A percentile compares a stretch with the other conserved stretches of the same genome.
phyloP scores from a whole-genome alignment of 2,113 vertebrate genomes.

The Pagrus major region DNA sequence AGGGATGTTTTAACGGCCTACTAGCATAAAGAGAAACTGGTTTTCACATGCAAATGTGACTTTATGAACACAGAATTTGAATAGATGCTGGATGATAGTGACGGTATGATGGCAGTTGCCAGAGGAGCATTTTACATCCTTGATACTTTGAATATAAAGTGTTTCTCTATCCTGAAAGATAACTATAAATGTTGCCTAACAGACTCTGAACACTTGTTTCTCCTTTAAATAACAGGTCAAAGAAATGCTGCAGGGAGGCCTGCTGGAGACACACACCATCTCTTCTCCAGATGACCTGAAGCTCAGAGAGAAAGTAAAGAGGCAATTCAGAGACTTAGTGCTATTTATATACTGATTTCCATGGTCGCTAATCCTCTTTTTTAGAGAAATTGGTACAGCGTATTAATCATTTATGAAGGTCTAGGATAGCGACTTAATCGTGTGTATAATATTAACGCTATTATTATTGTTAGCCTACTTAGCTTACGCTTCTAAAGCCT shows the following conservation, averaged over 20 bases:
- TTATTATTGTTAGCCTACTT: no score
- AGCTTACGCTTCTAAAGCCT: no score
- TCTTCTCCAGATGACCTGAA: constrained; percentile 7
- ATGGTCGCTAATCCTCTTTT: no score
- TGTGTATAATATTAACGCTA: no score
- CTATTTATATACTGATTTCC: no score
- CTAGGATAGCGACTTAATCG: no score
- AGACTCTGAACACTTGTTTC: background rate
- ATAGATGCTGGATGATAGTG: background rate
- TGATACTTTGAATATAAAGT: background rate
- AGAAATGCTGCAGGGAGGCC: background rate
- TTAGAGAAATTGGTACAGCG: no score
- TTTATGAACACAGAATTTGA: constrained; percentile 6
- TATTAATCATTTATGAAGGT: no score
- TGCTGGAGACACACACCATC: background rate
- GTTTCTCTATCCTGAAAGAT: background rate
- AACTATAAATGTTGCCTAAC: background rate
- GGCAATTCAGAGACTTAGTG: no score
- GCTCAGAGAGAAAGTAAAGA: no score
- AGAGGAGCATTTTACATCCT: background rate
- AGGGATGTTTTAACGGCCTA: background rate
- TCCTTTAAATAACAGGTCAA: background rate
- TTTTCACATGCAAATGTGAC: constrained; percentile 34
- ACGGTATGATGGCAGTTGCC: background rate
- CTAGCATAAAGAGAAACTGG: background rate